Conservation (phyloP, 2,113 vertebrate genomes). For the Leucoraja erinaceus region DNA sequence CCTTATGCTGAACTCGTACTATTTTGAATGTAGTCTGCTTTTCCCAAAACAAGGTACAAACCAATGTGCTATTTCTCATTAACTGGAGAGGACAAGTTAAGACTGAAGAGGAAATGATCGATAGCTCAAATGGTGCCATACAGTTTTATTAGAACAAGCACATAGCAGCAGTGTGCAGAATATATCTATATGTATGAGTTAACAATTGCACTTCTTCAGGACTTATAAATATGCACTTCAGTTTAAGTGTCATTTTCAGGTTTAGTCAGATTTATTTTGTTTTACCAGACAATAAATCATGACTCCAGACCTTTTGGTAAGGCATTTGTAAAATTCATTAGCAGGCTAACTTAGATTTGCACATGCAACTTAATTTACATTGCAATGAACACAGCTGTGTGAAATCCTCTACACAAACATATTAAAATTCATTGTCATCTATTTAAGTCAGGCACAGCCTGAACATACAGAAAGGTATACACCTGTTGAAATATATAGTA, state of each 20-base stretch:
- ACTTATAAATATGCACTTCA: constrained; percentile 65
- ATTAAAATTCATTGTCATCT: constrained; percentile 39
- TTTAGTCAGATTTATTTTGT: constrained; percentile 60
- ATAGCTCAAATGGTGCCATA: constrained; percentile 12
- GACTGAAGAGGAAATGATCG: background rate
- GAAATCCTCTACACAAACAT: constrained; percentile 47
- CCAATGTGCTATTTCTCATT: background rate
- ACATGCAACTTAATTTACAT: constrained; percentile 71
- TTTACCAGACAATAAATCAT: constrained; percentile 44
- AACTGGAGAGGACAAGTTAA: background rate
- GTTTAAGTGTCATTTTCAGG: constrained; percentile 56
- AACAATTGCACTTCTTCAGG: constrained; percentile 82
- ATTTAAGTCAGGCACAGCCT: constrained; percentile 46
- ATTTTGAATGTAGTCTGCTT: background rate
- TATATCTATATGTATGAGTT: constrained; percentile 66
- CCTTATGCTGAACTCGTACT: background rate
- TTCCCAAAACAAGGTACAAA: background rate
- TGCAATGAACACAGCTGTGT: constrained; percentile 49
- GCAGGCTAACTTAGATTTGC: constrained; percentile 68
- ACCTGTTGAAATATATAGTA: constrained; percentile 38
- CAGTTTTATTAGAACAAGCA: constrained; percentile 83
- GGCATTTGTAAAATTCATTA: constrained; percentile 82
- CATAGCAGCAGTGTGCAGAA: constrained; percentile 78
- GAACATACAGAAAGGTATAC: constrained; percentile 46
- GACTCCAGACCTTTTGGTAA: constrained; percentile 56